A percentile compares a stretch with the other conserved stretches of the same genome.
These are phyloP conservation scores for Accipiter cooperii DNA, from an alignment of 2,113 vertebrate genomes.

Conservation along the genomic window DNA sequence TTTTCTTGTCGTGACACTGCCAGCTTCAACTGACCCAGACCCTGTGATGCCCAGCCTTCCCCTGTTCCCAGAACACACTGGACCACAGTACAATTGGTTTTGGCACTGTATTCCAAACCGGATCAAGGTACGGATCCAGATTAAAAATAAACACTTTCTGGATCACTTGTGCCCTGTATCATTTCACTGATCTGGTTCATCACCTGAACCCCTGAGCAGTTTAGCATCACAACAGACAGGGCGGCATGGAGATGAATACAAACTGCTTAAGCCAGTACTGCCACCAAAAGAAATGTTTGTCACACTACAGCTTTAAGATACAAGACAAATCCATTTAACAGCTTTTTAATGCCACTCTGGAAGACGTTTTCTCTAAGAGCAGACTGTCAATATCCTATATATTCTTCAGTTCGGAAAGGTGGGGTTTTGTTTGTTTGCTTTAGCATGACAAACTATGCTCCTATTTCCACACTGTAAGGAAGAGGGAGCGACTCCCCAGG, in stretches of 20 bases:
- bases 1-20: not conserved
- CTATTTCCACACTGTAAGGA: not conserved
- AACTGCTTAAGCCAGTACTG: not conserved
- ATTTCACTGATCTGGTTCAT: not conserved
- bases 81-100: not conserved
- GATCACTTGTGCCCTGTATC: not conserved
- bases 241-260: not conserved
- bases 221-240: not conserved
- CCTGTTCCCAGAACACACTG: not conserved
- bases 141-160: not conserved
- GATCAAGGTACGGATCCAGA: not conserved
- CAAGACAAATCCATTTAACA: not conserved
- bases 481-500: rapidly evolving
- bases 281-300: not conserved
- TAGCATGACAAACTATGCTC: not conserved
- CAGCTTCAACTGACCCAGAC: not conserved
- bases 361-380: not conserved
- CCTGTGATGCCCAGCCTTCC: not conserved
- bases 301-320: not conserved
- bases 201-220: not conserved
- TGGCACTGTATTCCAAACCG: not conserved
- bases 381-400: not conserved
- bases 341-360: not conserved
- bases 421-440: not conserved
- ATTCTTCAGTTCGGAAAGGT: not conserved